Evolutionary conservation across 2,888 invertebrate genomes (phyloP).

Genomic region (Eulithis prunata): DNA sequence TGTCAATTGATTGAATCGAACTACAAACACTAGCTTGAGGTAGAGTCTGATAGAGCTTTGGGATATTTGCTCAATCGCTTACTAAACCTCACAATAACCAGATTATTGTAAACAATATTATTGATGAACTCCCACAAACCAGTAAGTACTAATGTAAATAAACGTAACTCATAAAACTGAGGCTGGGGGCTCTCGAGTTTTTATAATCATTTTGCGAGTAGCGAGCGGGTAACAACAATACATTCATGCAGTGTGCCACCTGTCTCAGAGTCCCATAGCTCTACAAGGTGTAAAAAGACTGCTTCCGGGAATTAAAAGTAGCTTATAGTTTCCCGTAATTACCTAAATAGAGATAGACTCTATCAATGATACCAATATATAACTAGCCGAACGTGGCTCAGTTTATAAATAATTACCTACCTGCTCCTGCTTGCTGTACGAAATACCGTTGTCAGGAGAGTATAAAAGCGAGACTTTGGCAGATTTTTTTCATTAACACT

Average conservation of each 20-base stretch:
- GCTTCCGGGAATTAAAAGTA: background rate
- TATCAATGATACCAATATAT: too few relatives aligned
- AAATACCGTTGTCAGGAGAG: too few relatives aligned
- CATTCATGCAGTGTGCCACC: conserved; percentile 55
- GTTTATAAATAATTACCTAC: too few relatives aligned
- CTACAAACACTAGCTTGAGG: conserved; percentile 6
- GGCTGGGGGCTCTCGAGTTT: conserved; percentile 27
- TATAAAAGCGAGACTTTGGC: too few relatives aligned
- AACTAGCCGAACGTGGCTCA: too few relatives aligned
- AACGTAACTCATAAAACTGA: conserved; percentile 25
- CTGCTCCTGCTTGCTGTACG: too few relatives aligned
- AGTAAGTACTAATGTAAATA: conserved; percentile 35
- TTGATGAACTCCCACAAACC: conserved; percentile 33
- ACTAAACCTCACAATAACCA: conserved; percentile 4
- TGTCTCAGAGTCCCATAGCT: conserved; percentile 63
- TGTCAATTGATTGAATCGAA: conserved; percentile 12
- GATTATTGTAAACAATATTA: conserved; percentile 25
- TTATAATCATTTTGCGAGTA: conserved; percentile 33
- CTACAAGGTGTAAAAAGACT: background rate
- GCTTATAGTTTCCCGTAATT: too few relatives aligned
- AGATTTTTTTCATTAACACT: too few relatives aligned
- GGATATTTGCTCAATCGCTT: conserved; percentile 22
- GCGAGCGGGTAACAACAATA: conserved; percentile 49
- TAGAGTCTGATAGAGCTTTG: background rate
- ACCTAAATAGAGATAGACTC: too few relatives aligned